phyloP scores from a whole-genome alignment of 2,113 vertebrate species.

The Larimichthys polyactis region DNA sequence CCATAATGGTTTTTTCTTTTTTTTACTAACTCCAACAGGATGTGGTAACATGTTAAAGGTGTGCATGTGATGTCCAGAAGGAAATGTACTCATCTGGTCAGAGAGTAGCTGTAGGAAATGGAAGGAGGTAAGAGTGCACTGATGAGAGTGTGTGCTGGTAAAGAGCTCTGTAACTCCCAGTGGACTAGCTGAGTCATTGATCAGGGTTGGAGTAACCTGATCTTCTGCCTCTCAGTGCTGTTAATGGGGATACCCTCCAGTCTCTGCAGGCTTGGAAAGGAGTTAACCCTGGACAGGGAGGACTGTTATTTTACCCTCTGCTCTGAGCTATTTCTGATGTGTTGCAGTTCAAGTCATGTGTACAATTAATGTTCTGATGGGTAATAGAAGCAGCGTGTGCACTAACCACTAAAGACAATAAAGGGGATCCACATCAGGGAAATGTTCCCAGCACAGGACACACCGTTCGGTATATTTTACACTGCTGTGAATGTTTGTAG shows the following conservation, averaged over 20 bases:
- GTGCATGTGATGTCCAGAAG: constrained; percentile 37
- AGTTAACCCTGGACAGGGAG: constrained; percentile 7
- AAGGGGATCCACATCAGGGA: neutral
- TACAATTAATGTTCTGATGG: neutral
- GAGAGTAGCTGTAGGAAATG: constrained; percentile 41
- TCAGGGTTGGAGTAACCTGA: constrained; percentile 48
- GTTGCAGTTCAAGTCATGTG: neutral
- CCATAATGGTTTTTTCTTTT: constrained; percentile 10
- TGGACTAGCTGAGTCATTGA: constrained; percentile 61
- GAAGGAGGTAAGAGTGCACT: constrained; percentile 52
- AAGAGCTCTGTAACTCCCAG: constrained; percentile 55
- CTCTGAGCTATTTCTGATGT: constrained; percentile 6
- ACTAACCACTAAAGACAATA: neutral
- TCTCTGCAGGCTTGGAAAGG: constrained; percentile 3
- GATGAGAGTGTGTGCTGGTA: constrained; percentile 36
- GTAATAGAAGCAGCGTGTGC: neutral
- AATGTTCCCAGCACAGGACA: neutral
- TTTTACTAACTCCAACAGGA: constrained; percentile 38
- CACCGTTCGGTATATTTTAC: neutral
- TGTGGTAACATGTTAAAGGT: constrained; percentile 48
- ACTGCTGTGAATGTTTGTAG: constrained; percentile 13
- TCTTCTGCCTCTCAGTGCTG: constrained; percentile 16
- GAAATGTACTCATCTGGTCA: constrained; percentile 43
- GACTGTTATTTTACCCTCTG: neutral
- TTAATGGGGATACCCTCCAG: constrained; percentile 42